Evolutionary conservation across 2,888 invertebrate genomes (phyloP).

Genomic region (Cryptus armator): DNA sequence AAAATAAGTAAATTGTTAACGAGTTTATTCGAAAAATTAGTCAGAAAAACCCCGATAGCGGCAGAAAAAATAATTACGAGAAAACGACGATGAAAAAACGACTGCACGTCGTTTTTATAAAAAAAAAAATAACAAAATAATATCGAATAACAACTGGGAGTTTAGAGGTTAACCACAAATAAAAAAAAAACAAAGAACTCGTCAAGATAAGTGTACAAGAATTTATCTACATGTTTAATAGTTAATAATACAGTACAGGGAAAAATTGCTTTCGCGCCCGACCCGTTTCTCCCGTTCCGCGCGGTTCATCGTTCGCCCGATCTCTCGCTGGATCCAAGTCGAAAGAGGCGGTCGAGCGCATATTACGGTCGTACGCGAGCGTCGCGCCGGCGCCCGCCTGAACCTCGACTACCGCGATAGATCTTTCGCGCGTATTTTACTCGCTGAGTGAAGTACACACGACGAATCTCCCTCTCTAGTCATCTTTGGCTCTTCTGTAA

Average conservation of each 20-base stretch:
- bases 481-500: slow-evolving; percentile 6
- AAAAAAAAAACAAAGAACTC: background rate
- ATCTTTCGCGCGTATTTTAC: slow-evolving; percentile 60
- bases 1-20: background rate
- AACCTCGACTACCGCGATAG: slow-evolving; percentile 32
- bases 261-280: slow-evolving; percentile 29
- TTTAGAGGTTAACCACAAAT: no score
- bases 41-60: no score
- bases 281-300: slow-evolving; percentile 51
- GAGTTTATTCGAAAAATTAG: no score
- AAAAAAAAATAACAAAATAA: background rate
- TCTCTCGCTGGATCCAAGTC: slow-evolving; percentile 22
- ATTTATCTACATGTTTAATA: slow-evolving; percentile 28
- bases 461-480: slow-evolving; percentile 28
- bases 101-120: no score
- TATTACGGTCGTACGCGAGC: slow-evolving; percentile 42
- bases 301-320: slow-evolving; percentile 38
- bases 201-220: background rate
- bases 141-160: no score
- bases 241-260: background rate
- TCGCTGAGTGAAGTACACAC: slow-evolving; percentile 43
- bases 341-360: slow-evolving; percentile 9
- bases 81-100: no score
- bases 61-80: background rate
- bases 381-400: slow-evolving; percentile 59